Evolutionary conservation across 2,888 invertebrate genomes (phyloP), one percentile per base, ranked within the genome.

Genomic region (Noctua janthe): DNA sequence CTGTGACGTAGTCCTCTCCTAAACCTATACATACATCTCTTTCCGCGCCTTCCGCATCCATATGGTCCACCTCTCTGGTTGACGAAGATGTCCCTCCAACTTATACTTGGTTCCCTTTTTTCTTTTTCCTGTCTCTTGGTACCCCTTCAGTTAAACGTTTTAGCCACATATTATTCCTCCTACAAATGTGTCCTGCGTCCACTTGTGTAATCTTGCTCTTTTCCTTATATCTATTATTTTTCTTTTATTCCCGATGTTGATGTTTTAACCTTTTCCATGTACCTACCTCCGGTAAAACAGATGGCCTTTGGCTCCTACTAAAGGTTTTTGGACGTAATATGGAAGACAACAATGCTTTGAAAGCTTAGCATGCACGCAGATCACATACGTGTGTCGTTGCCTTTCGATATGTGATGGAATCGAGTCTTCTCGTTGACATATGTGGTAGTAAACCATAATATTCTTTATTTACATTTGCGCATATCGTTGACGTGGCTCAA

Each of bases 321-420:
- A 29, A 62, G 2, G 15, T 67, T 67, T 1, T 23, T 64, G 49
- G n/a, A 72, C 10, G 54, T 11, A 54, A 23, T 69, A 29, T 78
- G 15, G 39, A 20, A 13, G 20, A 43, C 20, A 51, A 66, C 7
- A 71, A 64, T 56, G 49, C 20, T 69, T 69, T 29, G 39, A 59
- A 72, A 49, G 49, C 39, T 64, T 82, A 3, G 15, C 11, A n/a
- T 70, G 56, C 54, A 78, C 74, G 49, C 54, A 67, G 23, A 10
- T 39, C 66, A 66, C 39, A 20, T 67, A 51, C 23, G 72, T 56
- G 64, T 1, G 13, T 71, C 2, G 15, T 47, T 39, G 29, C 11
- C 35, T 39, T 35, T 71, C 49, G 17, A 43, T 15, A 10, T 64
- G 15, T 11, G 35, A 49, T 39, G 39, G 20, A 66, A 66, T 20